phyloP scores from a whole-genome alignment of 2,888 invertebrate species.

The Heliconius sara region DNA sequence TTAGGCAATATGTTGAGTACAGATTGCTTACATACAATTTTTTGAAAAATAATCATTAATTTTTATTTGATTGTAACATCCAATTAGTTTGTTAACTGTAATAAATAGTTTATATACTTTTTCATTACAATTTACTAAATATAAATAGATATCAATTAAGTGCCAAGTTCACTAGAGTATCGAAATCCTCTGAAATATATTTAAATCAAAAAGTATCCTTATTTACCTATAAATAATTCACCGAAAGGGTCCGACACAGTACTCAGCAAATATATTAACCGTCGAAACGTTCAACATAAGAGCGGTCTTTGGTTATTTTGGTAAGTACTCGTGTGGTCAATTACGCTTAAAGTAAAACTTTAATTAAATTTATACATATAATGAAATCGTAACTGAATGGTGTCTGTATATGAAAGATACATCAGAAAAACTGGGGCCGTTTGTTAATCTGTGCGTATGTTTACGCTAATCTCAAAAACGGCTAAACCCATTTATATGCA shows the following conservation, averaged over 20 bases:
- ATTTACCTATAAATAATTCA: slow-evolving; percentile 14
- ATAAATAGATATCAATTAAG: neutral
- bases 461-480: too few species aligned
- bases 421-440: too few species aligned
- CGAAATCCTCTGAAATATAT: neutral
- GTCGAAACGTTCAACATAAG: slow-evolving; percentile 17
- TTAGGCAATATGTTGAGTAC: slow-evolving; percentile 2
- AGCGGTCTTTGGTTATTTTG: slow-evolving; percentile 12
- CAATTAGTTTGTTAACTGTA: neutral
- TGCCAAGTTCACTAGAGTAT: neutral
- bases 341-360: neutral
- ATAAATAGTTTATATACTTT: neutral
- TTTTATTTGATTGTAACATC: neutral
- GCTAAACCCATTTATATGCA: too few species aligned
- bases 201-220: slow-evolving; percentile 5
- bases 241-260: neutral
- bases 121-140: neutral
- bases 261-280: slow-evolving; percentile 18
- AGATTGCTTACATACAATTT: neutral
- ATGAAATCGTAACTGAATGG: too few species aligned
- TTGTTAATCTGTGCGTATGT: too few species aligned
- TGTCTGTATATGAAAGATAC: too few species aligned
- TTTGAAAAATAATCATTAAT: slow-evolving; percentile 4
- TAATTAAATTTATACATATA: slow-evolving; percentile 6
- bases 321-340: neutral